These are phyloP conservation scores for Coecobrya sp. DNA, from an alignment of 2,888 invertebrate species.

Conservation along the genomic window DNA sequence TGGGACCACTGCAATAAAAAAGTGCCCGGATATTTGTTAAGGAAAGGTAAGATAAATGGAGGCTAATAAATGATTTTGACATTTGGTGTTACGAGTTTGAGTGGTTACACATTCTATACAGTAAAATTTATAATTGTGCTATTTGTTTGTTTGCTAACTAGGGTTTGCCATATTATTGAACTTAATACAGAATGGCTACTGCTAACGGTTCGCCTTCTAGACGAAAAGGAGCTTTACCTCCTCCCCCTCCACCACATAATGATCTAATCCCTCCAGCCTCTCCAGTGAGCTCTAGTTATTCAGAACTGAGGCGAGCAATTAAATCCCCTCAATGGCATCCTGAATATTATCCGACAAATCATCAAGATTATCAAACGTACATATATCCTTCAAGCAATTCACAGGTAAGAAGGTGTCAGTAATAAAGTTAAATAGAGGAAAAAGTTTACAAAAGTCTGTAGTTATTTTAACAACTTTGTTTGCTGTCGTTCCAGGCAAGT, in stretches of 20 bases:
- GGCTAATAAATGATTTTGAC: not conserved
- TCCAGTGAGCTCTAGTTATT: conserved; percentile 96
- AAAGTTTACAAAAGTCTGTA: no score
- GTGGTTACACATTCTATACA: no score
- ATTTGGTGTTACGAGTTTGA: no score
- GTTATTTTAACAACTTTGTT: no score
- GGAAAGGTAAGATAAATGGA: not conserved
- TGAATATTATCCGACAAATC: conserved; percentile 83
- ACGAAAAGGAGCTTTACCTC: conserved; percentile 80
- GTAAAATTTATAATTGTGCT: no score
- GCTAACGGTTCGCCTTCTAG: conserved; percentile 74
- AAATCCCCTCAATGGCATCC: conserved; percentile 89
- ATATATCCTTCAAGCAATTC: conserved; percentile 85
- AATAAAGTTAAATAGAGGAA: not conserved
- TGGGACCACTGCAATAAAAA: not conserved
- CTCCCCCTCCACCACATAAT: conserved; percentile 89
- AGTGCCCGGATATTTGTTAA: not conserved
- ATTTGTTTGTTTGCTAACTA: not conserved
- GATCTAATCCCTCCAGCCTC: conserved; percentile 94
- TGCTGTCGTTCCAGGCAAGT: conserved; percentile 79
- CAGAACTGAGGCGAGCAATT: conserved; percentile 94
- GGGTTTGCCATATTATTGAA: not conserved
- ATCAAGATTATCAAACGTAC: conserved; percentile 84
- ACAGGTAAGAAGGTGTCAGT: conserved; percentile 78
- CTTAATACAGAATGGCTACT: conserved; percentile 62